phyloP scores from a whole-genome alignment of 2,888 invertebrate species.

The Calliopum simillimum region DNA sequence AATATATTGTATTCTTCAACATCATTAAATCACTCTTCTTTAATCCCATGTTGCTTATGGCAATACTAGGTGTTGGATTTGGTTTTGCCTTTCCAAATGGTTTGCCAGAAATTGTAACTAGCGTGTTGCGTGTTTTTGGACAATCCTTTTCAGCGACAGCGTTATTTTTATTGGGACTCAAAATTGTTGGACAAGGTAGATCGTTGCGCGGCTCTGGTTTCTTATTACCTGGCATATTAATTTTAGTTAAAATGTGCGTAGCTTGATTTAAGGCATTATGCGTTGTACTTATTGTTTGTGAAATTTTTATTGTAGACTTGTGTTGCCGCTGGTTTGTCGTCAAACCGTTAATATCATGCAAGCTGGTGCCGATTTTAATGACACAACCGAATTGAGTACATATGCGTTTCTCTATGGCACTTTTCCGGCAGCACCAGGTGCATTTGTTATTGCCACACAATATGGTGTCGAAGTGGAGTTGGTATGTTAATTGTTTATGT shows the following conservation, averaged over 20 bases:
- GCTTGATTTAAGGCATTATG: conserved; percentile 30
- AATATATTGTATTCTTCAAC: conserved; percentile 62
- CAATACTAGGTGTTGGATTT: conserved; percentile 87
- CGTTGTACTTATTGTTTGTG: not conserved
- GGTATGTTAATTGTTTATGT: conserved; percentile 69
- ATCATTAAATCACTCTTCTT: conserved; percentile 79
- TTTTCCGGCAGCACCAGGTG: conserved; percentile 95
- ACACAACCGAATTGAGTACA: conserved; percentile 85
- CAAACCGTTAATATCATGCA: conserved; percentile 84
- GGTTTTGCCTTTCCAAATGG: conserved; percentile 84
- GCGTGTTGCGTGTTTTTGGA: conserved; percentile 83
- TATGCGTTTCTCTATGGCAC: conserved; percentile 97
- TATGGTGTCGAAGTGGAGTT: conserved; percentile 88
- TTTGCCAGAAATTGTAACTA: conserved; percentile 80
- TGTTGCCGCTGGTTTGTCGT: conserved; percentile 86
- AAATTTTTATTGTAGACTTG: conserved; percentile 71
- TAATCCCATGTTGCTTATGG: conserved; percentile 94
- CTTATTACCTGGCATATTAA: conserved; percentile 86
- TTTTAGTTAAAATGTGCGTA: conserved; percentile 88
- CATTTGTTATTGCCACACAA: conserved; percentile 92
- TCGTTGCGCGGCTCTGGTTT: conserved; percentile 82
- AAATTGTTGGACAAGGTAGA: conserved; percentile 92
- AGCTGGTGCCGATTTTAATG: conserved; percentile 77
- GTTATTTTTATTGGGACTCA: conserved; percentile 87
- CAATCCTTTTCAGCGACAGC: conserved; percentile 93